Evolutionary conservation across 2,888 invertebrate species (phyloP).

Genomic region (Hemicrepidius hirtus): DNA sequence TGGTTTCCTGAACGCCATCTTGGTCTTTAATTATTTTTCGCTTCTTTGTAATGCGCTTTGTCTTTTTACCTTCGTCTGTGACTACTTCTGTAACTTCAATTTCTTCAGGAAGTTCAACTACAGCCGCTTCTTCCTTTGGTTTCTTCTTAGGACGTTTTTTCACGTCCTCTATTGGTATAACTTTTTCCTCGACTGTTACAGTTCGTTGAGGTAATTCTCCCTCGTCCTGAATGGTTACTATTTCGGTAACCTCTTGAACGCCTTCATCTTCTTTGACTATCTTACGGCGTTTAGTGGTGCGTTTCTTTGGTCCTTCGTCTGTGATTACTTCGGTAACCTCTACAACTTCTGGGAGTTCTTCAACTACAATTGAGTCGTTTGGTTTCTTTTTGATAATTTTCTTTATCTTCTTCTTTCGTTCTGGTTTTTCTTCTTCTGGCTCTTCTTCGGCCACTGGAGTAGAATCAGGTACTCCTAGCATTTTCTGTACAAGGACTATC

Average conservation of each 20-base stretch:
- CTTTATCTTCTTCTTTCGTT: slow-evolving; percentile 5
- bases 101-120: slow-evolving; percentile 59
- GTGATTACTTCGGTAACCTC: slow-evolving; percentile 55
- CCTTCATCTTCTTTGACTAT: slow-evolving; percentile 68
- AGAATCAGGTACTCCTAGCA: slow-evolving; percentile 31
- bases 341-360: slow-evolving; percentile 46
- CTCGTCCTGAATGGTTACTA: slow-evolving; percentile 69
- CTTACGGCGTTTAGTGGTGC: slow-evolving; percentile 65
- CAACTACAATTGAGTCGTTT: slow-evolving; percentile 49
- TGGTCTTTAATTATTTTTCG: slow-evolving; percentile 70
- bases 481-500: slow-evolving; percentile 42
- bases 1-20: slow-evolving; percentile 69
- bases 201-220: slow-evolving; percentile 58
- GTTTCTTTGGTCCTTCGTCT: slow-evolving; percentile 64
- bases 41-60: slow-evolving; percentile 64
- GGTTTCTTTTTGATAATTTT: slow-evolving; percentile 38
- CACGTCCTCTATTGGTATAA: slow-evolving; percentile 67
- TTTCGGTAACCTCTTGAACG: slow-evolving; percentile 67
- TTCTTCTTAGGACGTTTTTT: slow-evolving; percentile 52
- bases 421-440: slow-evolving; percentile 60
- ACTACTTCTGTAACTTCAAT: slow-evolving; percentile 59
- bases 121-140: slow-evolving; percentile 50
- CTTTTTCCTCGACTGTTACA: slow-evolving; percentile 54
- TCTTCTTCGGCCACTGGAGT: slow-evolving; percentile 52
- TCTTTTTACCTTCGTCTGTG: slow-evolving; percentile 59